These are phyloP conservation scores for Rhopilema esculentum DNA, from an alignment of 30 jellyfish, hydroid and myxozoan genomes.

Conservation along the genomic window DNA sequence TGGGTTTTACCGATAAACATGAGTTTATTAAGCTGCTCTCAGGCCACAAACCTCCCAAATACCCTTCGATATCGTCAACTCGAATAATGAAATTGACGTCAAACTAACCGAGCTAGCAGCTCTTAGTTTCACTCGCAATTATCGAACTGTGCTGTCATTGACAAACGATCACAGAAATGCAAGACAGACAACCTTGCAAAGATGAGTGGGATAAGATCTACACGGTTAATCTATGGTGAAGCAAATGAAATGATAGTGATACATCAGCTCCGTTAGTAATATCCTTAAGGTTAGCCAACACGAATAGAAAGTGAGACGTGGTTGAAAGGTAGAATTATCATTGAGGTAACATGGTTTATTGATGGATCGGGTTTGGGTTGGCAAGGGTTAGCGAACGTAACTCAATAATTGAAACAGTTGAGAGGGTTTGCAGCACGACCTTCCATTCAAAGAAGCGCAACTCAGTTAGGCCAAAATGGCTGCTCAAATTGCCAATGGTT, in stretches of 20 bases:
- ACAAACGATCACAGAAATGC: too few species aligned
- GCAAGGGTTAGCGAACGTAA: background rate
- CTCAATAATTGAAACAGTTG: background rate
- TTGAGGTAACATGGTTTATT: slow-evolving; percentile 25
- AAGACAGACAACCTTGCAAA: too few species aligned
- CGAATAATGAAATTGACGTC: too few species aligned
- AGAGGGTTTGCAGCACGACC: background rate
- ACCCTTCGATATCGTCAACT: too few species aligned
- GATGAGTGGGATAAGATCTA: background rate
- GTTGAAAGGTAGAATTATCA: background rate
- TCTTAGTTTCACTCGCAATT: too few species aligned
- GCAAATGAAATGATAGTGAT: background rate
- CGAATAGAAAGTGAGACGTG: slow-evolving; percentile 2
- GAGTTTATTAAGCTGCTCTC: too few species aligned
- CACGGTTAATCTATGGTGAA: background rate
- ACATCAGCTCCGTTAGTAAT: too few species aligned
- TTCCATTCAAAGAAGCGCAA: background rate
- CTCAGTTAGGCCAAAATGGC: background rate
- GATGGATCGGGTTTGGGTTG: background rate
- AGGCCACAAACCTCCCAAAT: too few species aligned
- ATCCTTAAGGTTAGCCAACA: background rate
- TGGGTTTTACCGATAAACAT: too few species aligned
- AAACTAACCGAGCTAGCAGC: too few species aligned
- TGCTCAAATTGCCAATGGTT: too few species aligned
- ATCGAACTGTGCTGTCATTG: too few species aligned